Evolutionary conservation across 2,113 vertebrate genomes (phyloP).

Genomic region (Nasalis larvatus): DNA sequence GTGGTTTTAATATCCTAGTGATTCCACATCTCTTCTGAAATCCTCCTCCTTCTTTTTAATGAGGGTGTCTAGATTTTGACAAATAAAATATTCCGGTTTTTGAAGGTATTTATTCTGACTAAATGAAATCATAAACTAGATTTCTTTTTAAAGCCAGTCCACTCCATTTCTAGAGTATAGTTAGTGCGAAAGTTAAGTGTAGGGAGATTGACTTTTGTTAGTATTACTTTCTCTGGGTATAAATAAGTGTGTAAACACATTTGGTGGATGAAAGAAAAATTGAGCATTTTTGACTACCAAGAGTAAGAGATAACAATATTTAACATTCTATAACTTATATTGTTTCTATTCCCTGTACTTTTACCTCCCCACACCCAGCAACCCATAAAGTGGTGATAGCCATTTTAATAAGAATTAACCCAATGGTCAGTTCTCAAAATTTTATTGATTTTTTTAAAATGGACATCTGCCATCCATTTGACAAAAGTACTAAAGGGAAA

Average conservation of each 20-base stretch:
- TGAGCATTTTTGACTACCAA: neutral
- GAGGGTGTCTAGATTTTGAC: neutral
- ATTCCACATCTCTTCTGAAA: neutral
- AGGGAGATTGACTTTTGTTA: neutral
- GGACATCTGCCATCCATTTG: constrained; percentile 32
- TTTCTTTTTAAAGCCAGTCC: neutral
- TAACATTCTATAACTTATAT: neutral
- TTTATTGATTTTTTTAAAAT: neutral
- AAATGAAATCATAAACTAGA: constrained; percentile 22
- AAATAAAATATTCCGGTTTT: neutral
- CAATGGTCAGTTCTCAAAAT: neutral
- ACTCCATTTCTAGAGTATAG: neutral
- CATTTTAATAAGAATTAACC: constrained; percentile 16
- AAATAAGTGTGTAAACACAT: neutral
- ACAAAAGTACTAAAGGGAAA: neutral
- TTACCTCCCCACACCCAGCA: neutral
- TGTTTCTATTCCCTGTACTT: neutral
- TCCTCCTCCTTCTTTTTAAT: neutral
- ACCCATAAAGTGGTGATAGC: neutral
- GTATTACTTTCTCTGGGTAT: neutral
- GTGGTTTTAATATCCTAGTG: neutral
- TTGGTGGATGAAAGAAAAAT: neutral
- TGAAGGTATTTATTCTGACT: neutral
- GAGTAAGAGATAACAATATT: neutral
- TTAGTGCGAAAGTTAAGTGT: neutral